Percentiles rank a stretch among this genome's conserved stretches.
Evolutionary conservation across 2,113 vertebrate genomes (phyloP).

Genomic region (Heterochromis multidens): DNA sequence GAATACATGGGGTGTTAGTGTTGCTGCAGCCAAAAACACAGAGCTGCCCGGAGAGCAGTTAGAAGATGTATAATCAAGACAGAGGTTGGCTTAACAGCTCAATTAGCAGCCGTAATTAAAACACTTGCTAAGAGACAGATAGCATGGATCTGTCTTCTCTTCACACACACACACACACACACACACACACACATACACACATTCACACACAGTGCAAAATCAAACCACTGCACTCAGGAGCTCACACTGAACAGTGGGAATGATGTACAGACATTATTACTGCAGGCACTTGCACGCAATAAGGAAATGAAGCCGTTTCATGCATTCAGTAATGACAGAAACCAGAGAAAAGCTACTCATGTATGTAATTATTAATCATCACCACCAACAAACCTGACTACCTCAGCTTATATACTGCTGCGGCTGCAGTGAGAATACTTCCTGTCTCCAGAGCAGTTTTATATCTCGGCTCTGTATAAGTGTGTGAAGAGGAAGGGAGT

Average conservation of each 20-base stretch:
- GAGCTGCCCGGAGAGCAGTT: slow-evolving; percentile 35
- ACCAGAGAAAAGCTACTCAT: slow-evolving; percentile 5
- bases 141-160: neutral
- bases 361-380: slow-evolving; percentile 43
- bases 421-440: neutral
- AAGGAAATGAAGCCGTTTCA: neutral
- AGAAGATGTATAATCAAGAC: slow-evolving; percentile 51
- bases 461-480: neutral
- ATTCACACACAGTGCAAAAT: neutral
- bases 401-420: neutral
- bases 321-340: slow-evolving; percentile 4
- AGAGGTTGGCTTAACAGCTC: slow-evolving; percentile 53
- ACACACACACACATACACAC: neutral
- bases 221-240: neutral
- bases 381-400: neutral
- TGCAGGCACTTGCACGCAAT: neutral
- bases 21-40: neutral
- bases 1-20: neutral
- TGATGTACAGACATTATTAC: neutral
- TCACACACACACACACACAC: neutral
- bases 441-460: neutral
- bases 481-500: neutral
- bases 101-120: slow-evolving; percentile 62
- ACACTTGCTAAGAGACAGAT: slow-evolving; percentile 30
- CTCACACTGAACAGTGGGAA: neutral